phyloP scores from a whole-genome alignment of 2,888 invertebrate genomes.

The Eumacrocentrus americanus region DNA sequence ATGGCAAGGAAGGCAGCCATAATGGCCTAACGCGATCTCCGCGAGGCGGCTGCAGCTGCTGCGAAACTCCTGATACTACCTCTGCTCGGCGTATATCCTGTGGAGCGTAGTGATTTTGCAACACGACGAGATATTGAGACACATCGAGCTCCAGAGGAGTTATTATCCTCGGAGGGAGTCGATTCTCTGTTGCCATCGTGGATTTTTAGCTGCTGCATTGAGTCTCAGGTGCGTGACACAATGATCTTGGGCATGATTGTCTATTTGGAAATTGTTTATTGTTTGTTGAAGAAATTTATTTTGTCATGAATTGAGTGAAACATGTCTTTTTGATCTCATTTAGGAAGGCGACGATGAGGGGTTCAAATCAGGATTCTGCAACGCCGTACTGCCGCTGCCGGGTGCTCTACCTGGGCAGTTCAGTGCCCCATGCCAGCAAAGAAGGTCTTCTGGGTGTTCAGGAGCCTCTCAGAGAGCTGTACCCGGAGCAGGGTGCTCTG shows the following conservation, averaged over 20 bases:
- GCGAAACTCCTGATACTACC: slow-evolving; percentile 43
- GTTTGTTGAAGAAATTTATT: not conserved
- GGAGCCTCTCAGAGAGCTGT: slow-evolving; percentile 93
- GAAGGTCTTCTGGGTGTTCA: slow-evolving; percentile 97
- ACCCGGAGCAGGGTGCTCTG: slow-evolving; percentile 91
- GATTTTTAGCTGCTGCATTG: too few relatives aligned
- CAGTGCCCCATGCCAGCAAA: slow-evolving; percentile 96
- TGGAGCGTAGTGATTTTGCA: too few relatives aligned
- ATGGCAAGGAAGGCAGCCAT: slow-evolving; percentile 49
- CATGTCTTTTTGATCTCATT: too few relatives aligned
- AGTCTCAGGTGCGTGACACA: too few relatives aligned
- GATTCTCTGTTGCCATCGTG: too few relatives aligned
- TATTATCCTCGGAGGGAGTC: too few relatives aligned
- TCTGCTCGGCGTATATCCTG: not conserved
- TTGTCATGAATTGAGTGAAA: too few relatives aligned
- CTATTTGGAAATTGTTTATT: too few relatives aligned
- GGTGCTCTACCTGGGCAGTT: slow-evolving; percentile 94
- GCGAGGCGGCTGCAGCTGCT: slow-evolving; percentile 53
- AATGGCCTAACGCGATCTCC: slow-evolving; percentile 53
- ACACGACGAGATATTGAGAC: too few relatives aligned
- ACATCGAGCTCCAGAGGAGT: too few relatives aligned
- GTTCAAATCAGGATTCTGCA: slow-evolving; percentile 70
- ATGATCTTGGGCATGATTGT: too few relatives aligned
- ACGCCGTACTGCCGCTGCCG: slow-evolving; percentile 96
- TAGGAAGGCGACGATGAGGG: slow-evolving; percentile 56